These are phyloP conservation scores for Eudasyphora cyanicolor DNA, from an alignment of 2,888 invertebrate species.

Conservation along the genomic window DNA sequence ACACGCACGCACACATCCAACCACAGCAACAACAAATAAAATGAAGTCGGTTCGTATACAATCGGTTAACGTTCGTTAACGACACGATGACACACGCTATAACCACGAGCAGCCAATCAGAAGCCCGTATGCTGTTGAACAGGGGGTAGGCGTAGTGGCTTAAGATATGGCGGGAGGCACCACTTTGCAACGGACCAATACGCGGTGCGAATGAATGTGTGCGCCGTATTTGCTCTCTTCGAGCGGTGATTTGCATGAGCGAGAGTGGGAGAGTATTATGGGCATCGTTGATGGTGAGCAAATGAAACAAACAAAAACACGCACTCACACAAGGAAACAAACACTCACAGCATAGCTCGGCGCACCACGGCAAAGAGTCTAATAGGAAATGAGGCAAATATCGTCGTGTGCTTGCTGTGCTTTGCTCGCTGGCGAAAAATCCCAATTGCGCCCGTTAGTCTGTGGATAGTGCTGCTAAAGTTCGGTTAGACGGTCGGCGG, in stretches of 20 bases:
- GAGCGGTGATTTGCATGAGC: slow-evolving; percentile 41
- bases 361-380: slow-evolving; percentile 38
- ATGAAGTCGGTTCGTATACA: slow-evolving; percentile 44
- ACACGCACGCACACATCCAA: slow-evolving; percentile 38
- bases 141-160: slow-evolving; percentile 63
- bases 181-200: slow-evolving; percentile 33
- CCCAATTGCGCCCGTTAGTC: slow-evolving; percentile 60
- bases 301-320: slow-evolving; percentile 48
- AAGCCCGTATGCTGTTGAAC: background rate
- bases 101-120: slow-evolving; percentile 60
- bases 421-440: slow-evolving; percentile 47
- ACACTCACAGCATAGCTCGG: background rate
- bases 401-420: too few relatives aligned
- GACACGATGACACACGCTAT: slow-evolving; percentile 52
- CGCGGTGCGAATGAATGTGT: slow-evolving; percentile 20
- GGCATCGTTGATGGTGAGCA: slow-evolving; percentile 21
- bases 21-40: slow-evolving; percentile 42
- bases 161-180: slow-evolving; percentile 66
- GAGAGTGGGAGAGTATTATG: slow-evolving; percentile 43
- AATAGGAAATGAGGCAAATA: slow-evolving; percentile 50
- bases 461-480: slow-evolving; percentile 56
- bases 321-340: background rate
- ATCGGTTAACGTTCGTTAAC: slow-evolving; percentile 48
- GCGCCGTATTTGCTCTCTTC: slow-evolving; percentile 40
- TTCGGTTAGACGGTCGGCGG: slow-evolving; percentile 51